These are phyloP conservation scores for Pycnonotus jocosus DNA, from an alignment of 2,113 vertebrate genomes.

Conservation along the genomic window DNA sequence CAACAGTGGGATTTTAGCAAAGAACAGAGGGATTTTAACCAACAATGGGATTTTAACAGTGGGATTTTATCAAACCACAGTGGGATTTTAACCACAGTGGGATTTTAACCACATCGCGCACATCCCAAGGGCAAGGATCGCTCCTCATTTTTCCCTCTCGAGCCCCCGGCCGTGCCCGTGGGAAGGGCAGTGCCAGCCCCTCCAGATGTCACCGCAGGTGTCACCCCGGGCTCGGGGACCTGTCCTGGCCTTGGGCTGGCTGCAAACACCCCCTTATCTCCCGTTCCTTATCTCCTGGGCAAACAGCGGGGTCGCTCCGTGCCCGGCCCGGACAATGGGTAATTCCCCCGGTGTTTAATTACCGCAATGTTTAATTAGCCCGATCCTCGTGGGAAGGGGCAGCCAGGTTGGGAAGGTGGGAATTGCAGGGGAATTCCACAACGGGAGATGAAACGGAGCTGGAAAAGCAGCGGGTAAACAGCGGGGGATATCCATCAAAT, in stretches of 20 bases:
- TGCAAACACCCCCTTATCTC: neutral
- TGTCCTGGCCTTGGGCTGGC: neutral
- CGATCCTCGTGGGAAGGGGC: neutral
- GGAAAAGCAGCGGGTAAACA: neutral
- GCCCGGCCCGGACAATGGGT: neutral
- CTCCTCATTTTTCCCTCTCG: neutral
- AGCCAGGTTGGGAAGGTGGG: neutral
- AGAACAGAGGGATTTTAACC: neutral
- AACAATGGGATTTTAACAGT: neutral
- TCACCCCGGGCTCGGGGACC: neutral
- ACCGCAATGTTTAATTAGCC: neutral
- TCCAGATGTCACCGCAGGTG: neutral
- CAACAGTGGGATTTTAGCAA: neutral
- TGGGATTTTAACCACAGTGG: neutral
- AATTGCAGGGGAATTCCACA: neutral
- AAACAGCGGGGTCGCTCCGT: neutral
- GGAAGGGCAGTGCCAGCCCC: neutral
- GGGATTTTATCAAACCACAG: neutral
- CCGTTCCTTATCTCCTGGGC: neutral
- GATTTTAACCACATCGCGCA: neutral
- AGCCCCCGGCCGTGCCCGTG: neutral
- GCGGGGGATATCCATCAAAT: neutral
- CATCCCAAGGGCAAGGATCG: fast-evolving
- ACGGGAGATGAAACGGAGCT: neutral
- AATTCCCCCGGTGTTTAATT: neutral